Base-by-base conservation (phyloP, 1,140 invertebrate genomes). In the Panulirus ornatus region DNA sequence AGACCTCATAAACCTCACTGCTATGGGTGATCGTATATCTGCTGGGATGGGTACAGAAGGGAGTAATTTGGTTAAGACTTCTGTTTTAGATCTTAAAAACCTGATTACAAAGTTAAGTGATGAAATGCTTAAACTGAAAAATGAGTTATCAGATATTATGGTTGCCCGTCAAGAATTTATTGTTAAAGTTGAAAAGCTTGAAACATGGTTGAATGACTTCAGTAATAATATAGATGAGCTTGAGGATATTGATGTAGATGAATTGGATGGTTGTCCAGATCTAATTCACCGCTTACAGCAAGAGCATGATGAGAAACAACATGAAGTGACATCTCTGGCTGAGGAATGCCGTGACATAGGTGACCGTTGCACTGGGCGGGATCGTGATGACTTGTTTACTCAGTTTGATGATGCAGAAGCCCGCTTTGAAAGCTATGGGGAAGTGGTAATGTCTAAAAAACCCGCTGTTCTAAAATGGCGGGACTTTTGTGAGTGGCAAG, bases 131-230 rank as follows among this genome's bases (percentile, higher is more conserved):
- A 95, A 95, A 30, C 96, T 96, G 93, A 96, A 97, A 42, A 97
- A 97, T 93, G 95, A 96, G 58, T 94, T 97, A 0, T 97, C 97
- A 6, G 97, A 98, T 93, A 95, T 96, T 34, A 96, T 97, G 44
- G 95, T 97, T 54, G 95, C 38, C 84, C 94, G 96, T 92, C 97
- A 98, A 94, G 97, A 98, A 93, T 97, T 98, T 92, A 96, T 97
- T 92, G 96, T 96, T 36, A 97, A 97, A 93, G 94, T 98, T 73
- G 95, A 96, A 16, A 96, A 96, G 91, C 97, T 98, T 93, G 96
- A 96, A 75, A 96, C 96, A 79, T 98, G 97, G 97, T 96, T 98
- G 94, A 96, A 96, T 70, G 95, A 96, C 83, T 95, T 98, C 71
- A 95, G 96, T 92, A 94, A 95, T 30, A 96, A 97, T 92, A 95